phyloP scores from a whole-genome alignment of 2,797 vertebrate genomes.

The Pitangus sulphuratus region DNA sequence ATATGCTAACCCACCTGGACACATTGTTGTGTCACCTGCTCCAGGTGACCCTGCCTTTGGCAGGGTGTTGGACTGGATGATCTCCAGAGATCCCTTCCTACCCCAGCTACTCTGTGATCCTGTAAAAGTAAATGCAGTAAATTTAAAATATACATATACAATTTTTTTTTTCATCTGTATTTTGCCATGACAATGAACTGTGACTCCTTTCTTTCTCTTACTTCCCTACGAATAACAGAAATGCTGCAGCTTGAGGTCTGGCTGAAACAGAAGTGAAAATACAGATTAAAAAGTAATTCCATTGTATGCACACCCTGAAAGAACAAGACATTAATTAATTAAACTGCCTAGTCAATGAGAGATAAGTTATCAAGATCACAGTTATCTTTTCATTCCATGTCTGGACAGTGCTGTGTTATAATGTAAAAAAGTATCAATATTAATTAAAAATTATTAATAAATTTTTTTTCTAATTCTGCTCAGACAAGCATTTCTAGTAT shows the following conservation, averaged over 20 bases:
- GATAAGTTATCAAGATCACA: neutral
- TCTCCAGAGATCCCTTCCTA: accelerated
- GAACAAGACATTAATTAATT: neutral
- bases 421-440: neutral
- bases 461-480: neutral
- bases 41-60: neutral
- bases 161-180: neutral
- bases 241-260: neutral
- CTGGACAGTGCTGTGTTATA: neutral
- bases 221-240: neutral
- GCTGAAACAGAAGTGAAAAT: neutral
- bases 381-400: neutral
- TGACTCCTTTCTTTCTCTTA: neutral
- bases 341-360: neutral
- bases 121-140: neutral
- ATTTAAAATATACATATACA: accelerated
- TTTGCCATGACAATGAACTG: neutral
- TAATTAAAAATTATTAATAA: neutral
- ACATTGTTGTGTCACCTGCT: neutral
- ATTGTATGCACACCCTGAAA: neutral
- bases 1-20: neutral
- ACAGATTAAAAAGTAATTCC: neutral
- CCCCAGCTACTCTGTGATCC: accelerated
- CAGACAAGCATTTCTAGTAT: neutral
- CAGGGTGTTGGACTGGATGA: accelerated